phyloP scores from a whole-genome alignment of 2,113 vertebrate genomes.

The Pluvialis apricaria region DNA sequence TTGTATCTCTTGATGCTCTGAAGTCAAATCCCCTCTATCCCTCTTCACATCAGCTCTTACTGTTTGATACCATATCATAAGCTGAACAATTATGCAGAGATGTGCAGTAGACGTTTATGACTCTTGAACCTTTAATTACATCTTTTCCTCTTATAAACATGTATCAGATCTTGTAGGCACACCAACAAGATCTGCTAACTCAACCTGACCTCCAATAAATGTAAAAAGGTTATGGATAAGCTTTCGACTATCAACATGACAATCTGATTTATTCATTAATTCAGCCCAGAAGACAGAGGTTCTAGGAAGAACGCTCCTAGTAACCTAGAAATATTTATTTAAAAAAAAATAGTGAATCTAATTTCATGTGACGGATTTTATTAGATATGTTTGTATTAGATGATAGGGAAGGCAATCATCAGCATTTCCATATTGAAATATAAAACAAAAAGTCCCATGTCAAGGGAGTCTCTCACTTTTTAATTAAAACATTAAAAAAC shows the following conservation, averaged over 20 bases:
- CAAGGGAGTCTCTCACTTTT: background rate
- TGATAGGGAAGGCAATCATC: background rate
- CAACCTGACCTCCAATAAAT: background rate
- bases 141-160: background rate
- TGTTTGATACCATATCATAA: background rate
- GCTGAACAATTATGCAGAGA: background rate
- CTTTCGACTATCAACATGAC: background rate
- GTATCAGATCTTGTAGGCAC: background rate
- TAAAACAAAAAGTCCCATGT: background rate
- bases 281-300: background rate
- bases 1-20: fast-evolving
- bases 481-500: background rate
- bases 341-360: background rate
- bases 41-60: background rate
- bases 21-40: background rate
- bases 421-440: background rate
- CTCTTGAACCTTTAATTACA: slow-evolving; percentile 17
- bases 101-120: background rate
- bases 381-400: background rate
- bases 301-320: background rate
- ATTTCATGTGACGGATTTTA: background rate
- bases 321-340: background rate
- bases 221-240: background rate
- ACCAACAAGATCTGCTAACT: background rate
- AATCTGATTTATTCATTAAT: slow-evolving; percentile 24